phyloP scores from a whole-genome alignment of 2,113 vertebrate genomes.

The Anthoscopus minutus region DNA sequence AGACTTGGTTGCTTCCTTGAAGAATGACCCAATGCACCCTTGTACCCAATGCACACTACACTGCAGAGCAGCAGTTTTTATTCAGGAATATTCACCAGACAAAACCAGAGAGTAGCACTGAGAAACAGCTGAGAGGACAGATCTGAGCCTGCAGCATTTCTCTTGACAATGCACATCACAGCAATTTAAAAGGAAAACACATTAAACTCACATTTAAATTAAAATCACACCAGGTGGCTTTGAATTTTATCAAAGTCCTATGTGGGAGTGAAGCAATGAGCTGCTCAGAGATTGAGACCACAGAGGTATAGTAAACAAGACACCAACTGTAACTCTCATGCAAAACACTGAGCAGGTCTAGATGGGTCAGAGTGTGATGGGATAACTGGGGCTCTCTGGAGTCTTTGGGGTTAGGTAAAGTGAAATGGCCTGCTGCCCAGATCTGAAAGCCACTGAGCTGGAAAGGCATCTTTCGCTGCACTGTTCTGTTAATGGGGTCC shows the following conservation, averaged over 20 bases:
- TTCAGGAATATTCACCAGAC: not conserved
- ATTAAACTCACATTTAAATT: constrained; percentile 49
- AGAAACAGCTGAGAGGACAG: not conserved
- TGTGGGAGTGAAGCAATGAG: not conserved
- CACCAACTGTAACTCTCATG: not conserved
- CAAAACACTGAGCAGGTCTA: not conserved
- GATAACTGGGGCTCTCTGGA: not conserved
- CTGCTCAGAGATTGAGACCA: not conserved
- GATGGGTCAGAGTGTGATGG: not conserved
- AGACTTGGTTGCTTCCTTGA: not conserved
- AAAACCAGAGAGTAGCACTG: not conserved
- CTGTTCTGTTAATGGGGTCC: not conserved
- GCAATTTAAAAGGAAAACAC: constrained; percentile 13
- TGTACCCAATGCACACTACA: not conserved
- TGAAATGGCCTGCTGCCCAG: not conserved
- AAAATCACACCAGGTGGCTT: constrained; percentile 30
- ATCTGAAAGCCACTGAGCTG: not conserved
- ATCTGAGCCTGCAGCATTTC: constrained; percentile 1
- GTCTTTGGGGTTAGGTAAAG: not conserved
- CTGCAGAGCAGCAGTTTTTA: not conserved
- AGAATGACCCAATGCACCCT: not conserved
- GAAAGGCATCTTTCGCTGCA: not conserved
- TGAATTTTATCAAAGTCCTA: constrained; percentile 5
- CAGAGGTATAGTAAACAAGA: not conserved
- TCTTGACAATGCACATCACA: not conserved